Percentiles rank a stretch among this genome's conserved stretches.
Conservation (phyloP, 2,888 invertebrate species). For the Anthophora plumipes region DNA sequence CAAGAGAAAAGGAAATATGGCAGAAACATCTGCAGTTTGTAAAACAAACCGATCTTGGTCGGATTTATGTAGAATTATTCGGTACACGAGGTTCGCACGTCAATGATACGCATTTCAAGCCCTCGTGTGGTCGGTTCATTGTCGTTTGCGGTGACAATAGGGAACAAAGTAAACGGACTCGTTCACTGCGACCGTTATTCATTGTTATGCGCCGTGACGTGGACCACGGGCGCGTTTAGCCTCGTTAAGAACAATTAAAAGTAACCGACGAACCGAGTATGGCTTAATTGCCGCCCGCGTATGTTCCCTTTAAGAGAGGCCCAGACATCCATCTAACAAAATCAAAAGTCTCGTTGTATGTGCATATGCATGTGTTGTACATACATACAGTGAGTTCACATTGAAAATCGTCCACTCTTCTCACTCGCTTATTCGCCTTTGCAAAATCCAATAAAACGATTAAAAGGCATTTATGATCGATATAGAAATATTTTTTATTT, state of each 20-base stretch:
- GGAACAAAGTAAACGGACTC: conserved; percentile 61
- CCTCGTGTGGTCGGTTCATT: conserved; percentile 45
- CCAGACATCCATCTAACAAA: conserved; percentile 6
- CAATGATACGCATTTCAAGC: conserved; percentile 45
- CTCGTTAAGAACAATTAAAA: conserved; percentile 80
- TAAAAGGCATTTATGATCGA: too few species aligned
- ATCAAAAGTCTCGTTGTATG: conserved; percentile 3
- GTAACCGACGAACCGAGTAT: conserved; percentile 70
- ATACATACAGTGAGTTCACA: too few species aligned
- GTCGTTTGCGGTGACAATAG: conserved; percentile 54
- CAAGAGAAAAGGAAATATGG: not conserved
- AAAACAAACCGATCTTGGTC: not conserved
- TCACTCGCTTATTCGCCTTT: too few species aligned
- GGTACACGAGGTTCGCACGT: conserved; percentile 32
- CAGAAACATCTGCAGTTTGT: not conserved
- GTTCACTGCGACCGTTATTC: conserved; percentile 71
- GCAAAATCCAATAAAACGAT: too few species aligned
- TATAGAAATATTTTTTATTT: too few species aligned
- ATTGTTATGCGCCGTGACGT: conserved; percentile 72
- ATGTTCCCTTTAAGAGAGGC: conserved; percentile 17
- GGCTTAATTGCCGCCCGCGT: conserved; percentile 74
- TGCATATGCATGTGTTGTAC: too few species aligned
- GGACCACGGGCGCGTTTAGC: conserved; percentile 62
- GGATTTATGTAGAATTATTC: conserved; percentile 15
- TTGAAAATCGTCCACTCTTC: too few species aligned